Evolutionary conservation across 2,888 invertebrate species (phyloP), one percentile per base, ranked within the genome.

Genomic region (Drosophila anomalata): DNA sequence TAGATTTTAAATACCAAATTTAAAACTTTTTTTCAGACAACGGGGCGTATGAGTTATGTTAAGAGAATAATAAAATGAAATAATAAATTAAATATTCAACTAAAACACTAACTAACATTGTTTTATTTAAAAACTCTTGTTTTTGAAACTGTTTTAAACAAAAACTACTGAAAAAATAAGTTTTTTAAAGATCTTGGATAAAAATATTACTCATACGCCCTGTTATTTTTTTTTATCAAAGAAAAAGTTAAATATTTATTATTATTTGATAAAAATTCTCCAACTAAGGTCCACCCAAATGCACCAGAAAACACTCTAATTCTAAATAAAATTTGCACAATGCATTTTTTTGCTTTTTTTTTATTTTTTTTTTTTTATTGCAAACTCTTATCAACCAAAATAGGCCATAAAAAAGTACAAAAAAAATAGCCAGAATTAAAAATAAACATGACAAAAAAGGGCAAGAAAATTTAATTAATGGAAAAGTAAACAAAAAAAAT

Each of bases 401-500:
- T 5, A 42, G 3, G 17, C 17, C 14, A 42, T 22, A 56, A 46
- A 48, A 48, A 20, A 26, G 20, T n/a, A n/a, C 9, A 47, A 22
- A 58, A 50, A 3, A 31, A 17, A 31, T 8, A 5, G 14, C 6
- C 12, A 55, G 46, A 47, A 39, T 39, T 12, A n/a, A 36, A 17
- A 57, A 17, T 14, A 22, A 48, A 47, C 6, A n/a, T 7, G n/a
- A 36, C 29, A 54, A 14, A 17, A 29, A 11, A 11, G 5, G n/a
- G 46, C 12, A 7, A 12, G 17, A 20, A 44, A 46, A 36, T 52
- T 51, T 11, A 46, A 66, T 61, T 60, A 66, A 41, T 42, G 12
- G 9, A 33, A 66, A 48, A 47, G 65, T 47, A 66, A 66, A 54
- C 65, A 65, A 48, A 41, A 5, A 8, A 52, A 22, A 47, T 39